Evolutionary conservation across 2,888 invertebrate genomes (phyloP), one percentile per base, ranked within the genome.

Genomic region (Matsumyia berberina): DNA sequence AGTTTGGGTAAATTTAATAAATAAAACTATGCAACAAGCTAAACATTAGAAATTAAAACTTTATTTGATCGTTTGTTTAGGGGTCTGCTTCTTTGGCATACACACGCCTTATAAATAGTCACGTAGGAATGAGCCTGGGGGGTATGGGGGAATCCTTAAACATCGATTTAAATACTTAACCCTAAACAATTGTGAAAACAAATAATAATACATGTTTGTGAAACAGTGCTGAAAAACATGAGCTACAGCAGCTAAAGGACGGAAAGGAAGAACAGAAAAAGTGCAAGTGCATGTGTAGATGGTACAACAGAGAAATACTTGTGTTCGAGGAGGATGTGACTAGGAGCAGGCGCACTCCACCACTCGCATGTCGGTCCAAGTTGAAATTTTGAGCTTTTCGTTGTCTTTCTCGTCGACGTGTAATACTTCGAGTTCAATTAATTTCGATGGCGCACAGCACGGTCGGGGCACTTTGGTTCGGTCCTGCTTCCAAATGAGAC

Each of bases 321-420:
- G 29, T 9, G 19, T 3, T n/a, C n/a, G n/a, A n/a, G n/a, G n/a
- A n/a, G n/a, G n/a, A n/a, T n/a, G n/a, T n/a, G 37, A 62, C 91
- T 93, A 95, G 87, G 95, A 94, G 90, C 95, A 95, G 77, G 95
- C 95, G 90, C 95, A 95, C 90, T 95, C 95, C 69, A 94, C 90
- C 49, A 95, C 95, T 88, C 93, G 93, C 94, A 95, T 95, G 88
- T 95, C 94, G 87, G 94, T 94, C 95, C 95, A 95, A 69, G 93
- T 94, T 64, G 95, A 94, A 49, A 95, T 93, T 88, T 94, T 94
- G 53, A 95, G 91, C 89, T 94, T 94, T 37, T 93, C 93, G 29
- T 92, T 92, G 87, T 95, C 93, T 82, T 94, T 92, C 87, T 94
- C 94, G 88, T 95, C 94, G 46, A 94, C 93, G 88, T 95, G 94